Base-by-base conservation (phyloP, 2,888 invertebrate genomes). In the Choreutis nemorana region DNA sequence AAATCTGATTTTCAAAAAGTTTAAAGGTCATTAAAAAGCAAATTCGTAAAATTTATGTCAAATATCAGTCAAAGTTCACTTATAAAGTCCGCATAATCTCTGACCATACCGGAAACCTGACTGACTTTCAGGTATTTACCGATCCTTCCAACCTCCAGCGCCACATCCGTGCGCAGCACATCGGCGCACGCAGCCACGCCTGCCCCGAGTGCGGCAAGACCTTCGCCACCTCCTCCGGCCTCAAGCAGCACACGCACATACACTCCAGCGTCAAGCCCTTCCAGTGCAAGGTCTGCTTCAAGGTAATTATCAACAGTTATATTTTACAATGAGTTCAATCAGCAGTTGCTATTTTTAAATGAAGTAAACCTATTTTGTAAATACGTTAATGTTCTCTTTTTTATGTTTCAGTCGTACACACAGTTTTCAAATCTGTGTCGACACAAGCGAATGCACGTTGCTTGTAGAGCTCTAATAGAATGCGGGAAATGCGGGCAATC, bases 341-440 rank as follows among this genome's bases (percentile, higher is more conserved):
- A n/a, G n/a, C n/a, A n/a, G n/a, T n/a, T n/a, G n/a, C n/a, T n/a
- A n/a, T n/a, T n/a, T n/a, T n/a, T n/a, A n/a, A n/a, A n/a, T n/a
- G n/a, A n/a, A n/a, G n/a, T n/a, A n/a, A n/a, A n/a, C n/a, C n/a
- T n/a, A n/a, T n/a, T n/a, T n/a, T n/a, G n/a, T n/a, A n/a, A n/a
- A n/a, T 28, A 23, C 20, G 15, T 32, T 14, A 31, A 32, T 22
- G 10, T 30, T 32, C 27, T 27, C 33, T 41, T 37, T 42, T 34
- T 46, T 48, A 48, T 31, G 40, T 83, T 83, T 13, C 82, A 87
- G 86, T 90, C 96, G 6, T 99, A 99, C 81, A 99, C 99, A 2
- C 99, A 99, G 79, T 99, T 99, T 72, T 98, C 97, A 21, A 99
- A 99, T 68, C 83, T 99, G 55, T 99, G 99, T 62, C 90, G 99